Evolutionary conservation across 2,113 vertebrate genomes (phyloP).

Genomic region (Rhabdomys dilectus): DNA sequence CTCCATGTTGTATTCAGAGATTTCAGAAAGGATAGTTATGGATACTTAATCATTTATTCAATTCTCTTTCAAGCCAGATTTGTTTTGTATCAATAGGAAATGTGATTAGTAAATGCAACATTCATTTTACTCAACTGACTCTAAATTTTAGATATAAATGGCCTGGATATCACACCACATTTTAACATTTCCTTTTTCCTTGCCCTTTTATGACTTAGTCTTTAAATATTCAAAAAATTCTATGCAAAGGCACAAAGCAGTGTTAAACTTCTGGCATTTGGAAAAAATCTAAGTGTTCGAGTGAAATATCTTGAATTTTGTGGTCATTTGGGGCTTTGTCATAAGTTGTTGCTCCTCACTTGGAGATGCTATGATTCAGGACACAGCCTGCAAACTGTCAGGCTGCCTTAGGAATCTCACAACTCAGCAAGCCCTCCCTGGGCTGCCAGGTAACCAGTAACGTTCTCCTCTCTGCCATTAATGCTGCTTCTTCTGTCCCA

Average conservation of each 20-base stretch:
- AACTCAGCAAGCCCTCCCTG: background rate
- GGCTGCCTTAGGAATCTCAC: background rate
- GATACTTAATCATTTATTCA: conserved; percentile 70
- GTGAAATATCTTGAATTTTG: background rate
- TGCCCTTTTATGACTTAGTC: conserved; percentile 10
- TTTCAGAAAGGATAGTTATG: conserved; percentile 74
- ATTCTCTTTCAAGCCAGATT: conserved; percentile 79
- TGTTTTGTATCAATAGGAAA: conserved; percentile 81
- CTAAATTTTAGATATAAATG: conserved; percentile 21
- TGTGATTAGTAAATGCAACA: conserved; percentile 55
- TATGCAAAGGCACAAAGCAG: conserved; percentile 31
- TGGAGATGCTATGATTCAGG: background rate
- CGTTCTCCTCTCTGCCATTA: background rate
- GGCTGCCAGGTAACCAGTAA: background rate
- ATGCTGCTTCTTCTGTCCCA: background rate
- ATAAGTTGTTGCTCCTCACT: background rate
- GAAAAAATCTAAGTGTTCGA: background rate
- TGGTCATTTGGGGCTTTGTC: background rate
- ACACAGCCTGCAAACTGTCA: background rate
- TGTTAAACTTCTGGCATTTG: background rate
- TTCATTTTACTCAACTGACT: background rate
- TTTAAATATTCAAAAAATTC: background rate
- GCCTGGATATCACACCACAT: background rate
- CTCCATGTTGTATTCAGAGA: conserved; percentile 73
- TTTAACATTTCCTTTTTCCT: conserved; percentile 21